Evolutionary conservation across 2,797 vertebrate species (phyloP).

Genomic region (Sebastes wilsoni): DNA sequence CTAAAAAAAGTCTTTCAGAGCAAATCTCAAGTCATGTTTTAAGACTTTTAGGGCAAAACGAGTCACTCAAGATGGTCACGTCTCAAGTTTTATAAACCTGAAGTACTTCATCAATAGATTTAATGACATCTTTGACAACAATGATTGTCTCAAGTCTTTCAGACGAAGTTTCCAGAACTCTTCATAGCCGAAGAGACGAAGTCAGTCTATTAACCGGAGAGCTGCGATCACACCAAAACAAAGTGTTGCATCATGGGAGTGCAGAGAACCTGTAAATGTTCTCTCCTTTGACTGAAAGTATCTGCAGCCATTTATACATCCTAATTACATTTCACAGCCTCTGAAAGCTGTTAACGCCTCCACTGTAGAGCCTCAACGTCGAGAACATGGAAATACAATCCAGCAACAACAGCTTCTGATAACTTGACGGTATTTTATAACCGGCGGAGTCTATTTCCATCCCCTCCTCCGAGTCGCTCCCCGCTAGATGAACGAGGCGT

Average conservation of each 20-base stretch:
- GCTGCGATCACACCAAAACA: neutral
- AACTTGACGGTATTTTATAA: conserved; percentile 23
- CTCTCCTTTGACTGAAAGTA: neutral
- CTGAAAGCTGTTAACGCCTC: conserved; percentile 21
- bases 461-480: conserved; percentile 36
- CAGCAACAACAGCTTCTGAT: conserved; percentile 19
- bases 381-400: conserved; percentile 17
- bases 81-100: neutral
- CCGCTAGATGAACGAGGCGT: conserved; percentile 45
- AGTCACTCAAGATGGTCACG: neutral
- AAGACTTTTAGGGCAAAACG: neutral
- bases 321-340: conserved; percentile 23
- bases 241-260: neutral
- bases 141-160: too few relatives aligned
- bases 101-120: neutral
- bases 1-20: neutral
- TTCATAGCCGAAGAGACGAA: too few relatives aligned
- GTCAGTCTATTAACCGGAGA: neutral
- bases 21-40: neutral
- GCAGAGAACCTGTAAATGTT: neutral
- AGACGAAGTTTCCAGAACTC: neutral
- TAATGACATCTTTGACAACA: too few relatives aligned
- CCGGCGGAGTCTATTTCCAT: conserved; percentile 45
- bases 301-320: neutral
- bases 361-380: neutral